Evolutionary conservation across 2,797 vertebrate species (phyloP), one percentile per base, ranked within the genome.

Genomic region (Lutjanus argentimaculatus): DNA sequence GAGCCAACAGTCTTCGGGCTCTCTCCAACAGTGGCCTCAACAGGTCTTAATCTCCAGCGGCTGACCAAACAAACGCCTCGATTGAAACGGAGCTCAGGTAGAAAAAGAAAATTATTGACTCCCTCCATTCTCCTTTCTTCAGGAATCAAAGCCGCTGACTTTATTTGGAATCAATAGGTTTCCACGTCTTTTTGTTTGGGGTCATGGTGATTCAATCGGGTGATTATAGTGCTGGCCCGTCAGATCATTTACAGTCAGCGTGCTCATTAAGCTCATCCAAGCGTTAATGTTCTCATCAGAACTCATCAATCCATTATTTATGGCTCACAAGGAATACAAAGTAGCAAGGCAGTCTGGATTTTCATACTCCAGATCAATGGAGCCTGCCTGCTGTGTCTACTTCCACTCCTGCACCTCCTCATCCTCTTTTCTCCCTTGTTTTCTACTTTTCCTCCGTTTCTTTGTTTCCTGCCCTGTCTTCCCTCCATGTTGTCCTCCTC

Each of bases 261-360:
- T 53, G 77, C 91, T 94, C 92, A 90, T 94, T 93, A 93, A 75
- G 77, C 56, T 72, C 85, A 72, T 85, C 84, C 65, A 55, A 25
- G 74, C 83, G 86, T 91, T 93, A 80, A 94, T 90, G 87, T 86
- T 87, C 89, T 90, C 89, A 91, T 92, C 90, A 93, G 84, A 88
- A 56, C 72, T 92, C 85, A 88, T 93, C 88, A 84, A 91, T 94
- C 80, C 77, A 93, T 95, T 90, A 95, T 95, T 94, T 79, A 94
- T 93, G 80, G 52, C 75, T 85, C 78, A 43, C 72, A 83, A 88
- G 85, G 79, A 92, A 93, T 68, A 93, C 89, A 94, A 93, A 92
- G 89, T 77, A 84, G 75, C 13, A 12, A 69, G 42, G 62, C 65
- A 61, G 73, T 63, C 46, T 61, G 67, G 65, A 65, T 72, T 72